Percentiles rank a stretch among this genome's conserved stretches.
These are phyloP conservation scores for Falco cherrug DNA, from an alignment of 2,797 vertebrate species.

Conservation along the genomic window DNA sequence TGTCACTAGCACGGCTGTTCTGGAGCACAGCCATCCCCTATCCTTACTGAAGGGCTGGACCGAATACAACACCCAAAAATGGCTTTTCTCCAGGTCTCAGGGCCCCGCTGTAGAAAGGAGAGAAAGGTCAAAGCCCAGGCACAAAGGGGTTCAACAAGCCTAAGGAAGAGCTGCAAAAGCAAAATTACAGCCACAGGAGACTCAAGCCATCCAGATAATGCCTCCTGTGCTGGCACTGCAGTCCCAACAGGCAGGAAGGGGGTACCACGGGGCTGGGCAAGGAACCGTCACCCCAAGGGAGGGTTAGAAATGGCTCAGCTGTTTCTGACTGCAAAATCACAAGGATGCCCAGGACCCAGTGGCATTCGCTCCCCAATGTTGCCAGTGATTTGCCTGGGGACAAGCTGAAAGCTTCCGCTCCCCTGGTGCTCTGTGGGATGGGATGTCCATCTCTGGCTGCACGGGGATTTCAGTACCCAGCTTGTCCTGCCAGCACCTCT, in stretches of 20 bases:
- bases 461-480: neutral
- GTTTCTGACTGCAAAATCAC: neutral
- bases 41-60: neutral
- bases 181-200: neutral
- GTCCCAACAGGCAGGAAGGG: accelerated
- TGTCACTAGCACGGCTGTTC: neutral
- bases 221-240: accelerated
- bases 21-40: neutral
- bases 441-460: neutral
- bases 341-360: accelerated
- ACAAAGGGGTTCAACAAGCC: neutral
- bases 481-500: neutral
- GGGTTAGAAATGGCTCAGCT: neutral
- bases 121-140: neutral
- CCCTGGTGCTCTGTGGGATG: neutral
- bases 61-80: neutral
- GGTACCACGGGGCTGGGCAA: neutral
- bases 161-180: neutral
- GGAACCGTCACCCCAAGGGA: neutral
- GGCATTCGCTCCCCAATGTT: neutral
- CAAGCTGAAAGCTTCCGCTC: neutral
- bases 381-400: neutral
- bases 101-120: neutral
- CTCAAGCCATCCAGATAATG: neutral
- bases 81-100: slow-evolving; percentile 11